These are phyloP conservation scores for Dastarcus helophoroides DNA, from an alignment of 2,888 invertebrate species.

Conservation along the genomic window DNA sequence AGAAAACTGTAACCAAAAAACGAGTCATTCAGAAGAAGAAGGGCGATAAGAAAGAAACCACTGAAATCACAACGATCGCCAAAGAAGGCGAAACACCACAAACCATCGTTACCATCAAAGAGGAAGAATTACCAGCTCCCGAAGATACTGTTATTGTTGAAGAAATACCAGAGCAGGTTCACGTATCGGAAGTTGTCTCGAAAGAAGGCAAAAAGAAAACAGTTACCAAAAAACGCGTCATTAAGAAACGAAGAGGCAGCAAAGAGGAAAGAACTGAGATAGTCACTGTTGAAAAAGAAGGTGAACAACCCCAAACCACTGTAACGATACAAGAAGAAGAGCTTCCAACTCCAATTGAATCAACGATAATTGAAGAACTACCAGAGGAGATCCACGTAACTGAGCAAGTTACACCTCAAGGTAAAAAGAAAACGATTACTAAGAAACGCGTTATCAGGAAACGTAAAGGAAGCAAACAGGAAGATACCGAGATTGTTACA, in stretches of 20 bases:
- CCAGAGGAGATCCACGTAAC: conserved; percentile 31
- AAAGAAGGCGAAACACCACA: conserved; percentile 37
- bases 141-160: conserved; percentile 22
- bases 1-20: conserved; percentile 17
- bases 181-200: conserved; percentile 18
- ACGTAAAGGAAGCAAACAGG: conserved; percentile 25
- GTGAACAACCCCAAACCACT: conserved; percentile 24
- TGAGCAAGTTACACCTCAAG: conserved; percentile 34
- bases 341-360: background rate
- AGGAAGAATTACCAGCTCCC: conserved; percentile 13
- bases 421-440: conserved; percentile 32
- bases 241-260: conserved; percentile 23
- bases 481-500: conserved; percentile 29
- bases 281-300: conserved; percentile 35
- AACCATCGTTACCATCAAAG: conserved; percentile 25
- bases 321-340: conserved; percentile 21
- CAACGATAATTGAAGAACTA: conserved; percentile 18
- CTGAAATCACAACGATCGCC: conserved; percentile 37
- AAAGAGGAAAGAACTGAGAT: conserved; percentile 36
- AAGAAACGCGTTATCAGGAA: conserved; percentile 28
- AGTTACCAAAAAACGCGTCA: conserved; percentile 22
- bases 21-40: conserved; percentile 26
- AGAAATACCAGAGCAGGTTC: conserved; percentile 17
- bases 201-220: conserved; percentile 20
- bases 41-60: conserved; percentile 29